Conservation (phyloP, 1,140 invertebrate genomes). For the Zaprionus lachaisei region DNA sequence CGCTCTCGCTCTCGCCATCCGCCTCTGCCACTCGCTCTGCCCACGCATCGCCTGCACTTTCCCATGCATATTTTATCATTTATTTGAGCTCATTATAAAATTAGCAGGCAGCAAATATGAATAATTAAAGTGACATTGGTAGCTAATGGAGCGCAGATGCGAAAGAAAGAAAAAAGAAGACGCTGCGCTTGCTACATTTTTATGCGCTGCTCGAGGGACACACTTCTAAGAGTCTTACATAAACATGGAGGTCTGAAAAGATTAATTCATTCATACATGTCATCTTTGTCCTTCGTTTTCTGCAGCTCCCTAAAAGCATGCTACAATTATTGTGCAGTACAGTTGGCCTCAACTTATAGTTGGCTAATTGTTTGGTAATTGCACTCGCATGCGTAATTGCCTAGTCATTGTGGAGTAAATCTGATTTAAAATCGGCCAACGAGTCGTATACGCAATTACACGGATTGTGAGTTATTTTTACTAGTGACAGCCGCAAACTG, state of each 20-base stretch:
- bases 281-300: not conserved
- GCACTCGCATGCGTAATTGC: slow-evolving; percentile 12
- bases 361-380: slow-evolving; percentile 6
- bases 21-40: not conserved
- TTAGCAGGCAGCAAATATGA: slow-evolving; percentile 57
- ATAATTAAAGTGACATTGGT: slow-evolving; percentile 47
- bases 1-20: not conserved
- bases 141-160: not conserved
- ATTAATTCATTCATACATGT: not conserved
- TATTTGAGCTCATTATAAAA: slow-evolving; percentile 62
- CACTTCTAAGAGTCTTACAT: not conserved
- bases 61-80: slow-evolving; percentile 72
- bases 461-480: slow-evolving; percentile 35
- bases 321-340: not conserved
- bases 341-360: not conserved
- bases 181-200: not conserved
- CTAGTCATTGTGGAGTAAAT: slow-evolving; percentile 21
- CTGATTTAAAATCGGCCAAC: slow-evolving; percentile 29
- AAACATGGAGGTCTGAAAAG: not conserved
- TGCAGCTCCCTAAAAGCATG: not conserved
- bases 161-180: not conserved
- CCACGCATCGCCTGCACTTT: slow-evolving; percentile 11
- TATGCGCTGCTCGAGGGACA: not conserved
- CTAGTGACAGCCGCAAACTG: slow-evolving; percentile 18
- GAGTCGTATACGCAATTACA: slow-evolving; percentile 49